phyloP scores from a whole-genome alignment of 2,888 invertebrate genomes.

The Teleogryllus oceanicus region DNA sequence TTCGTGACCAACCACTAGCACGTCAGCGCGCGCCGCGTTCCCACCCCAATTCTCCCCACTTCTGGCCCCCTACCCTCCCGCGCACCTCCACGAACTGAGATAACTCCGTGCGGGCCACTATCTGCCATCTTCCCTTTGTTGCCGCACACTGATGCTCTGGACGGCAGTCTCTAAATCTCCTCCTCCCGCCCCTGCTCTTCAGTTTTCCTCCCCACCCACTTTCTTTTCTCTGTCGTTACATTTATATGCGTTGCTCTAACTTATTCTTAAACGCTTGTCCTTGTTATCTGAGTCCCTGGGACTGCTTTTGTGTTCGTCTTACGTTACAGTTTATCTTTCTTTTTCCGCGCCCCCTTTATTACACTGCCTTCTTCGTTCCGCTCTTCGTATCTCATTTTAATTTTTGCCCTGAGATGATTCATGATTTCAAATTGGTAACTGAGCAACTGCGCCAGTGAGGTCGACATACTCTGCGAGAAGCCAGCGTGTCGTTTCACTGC shows the following conservation, averaged over 20 bases:
- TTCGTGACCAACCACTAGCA: neutral
- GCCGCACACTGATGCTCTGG: neutral
- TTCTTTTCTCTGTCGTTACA: no score
- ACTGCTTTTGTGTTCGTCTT: neutral
- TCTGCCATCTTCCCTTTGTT: neutral
- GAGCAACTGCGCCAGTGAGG: no score
- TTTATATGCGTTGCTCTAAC: neutral
- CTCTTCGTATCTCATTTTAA: neutral
- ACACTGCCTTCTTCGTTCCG: neutral
- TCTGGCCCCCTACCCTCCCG: neutral
- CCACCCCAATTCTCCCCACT: no score
- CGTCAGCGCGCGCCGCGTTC: neutral
- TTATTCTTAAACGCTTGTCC: neutral
- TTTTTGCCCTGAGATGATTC: neutral
- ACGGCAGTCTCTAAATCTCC: neutral
- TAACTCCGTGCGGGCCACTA: conserved; percentile 1
- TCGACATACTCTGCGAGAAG: no score
- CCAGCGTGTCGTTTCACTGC: no score
- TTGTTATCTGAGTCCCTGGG: neutral
- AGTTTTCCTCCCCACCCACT: neutral
- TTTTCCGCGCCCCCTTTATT: neutral
- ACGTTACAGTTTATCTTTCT: neutral
- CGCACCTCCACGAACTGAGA: neutral
- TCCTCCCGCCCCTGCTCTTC: neutral
- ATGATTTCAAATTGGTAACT: no score